Conservation (phyloP, 2,888 invertebrate species). For the Melanophora roralis region DNA sequence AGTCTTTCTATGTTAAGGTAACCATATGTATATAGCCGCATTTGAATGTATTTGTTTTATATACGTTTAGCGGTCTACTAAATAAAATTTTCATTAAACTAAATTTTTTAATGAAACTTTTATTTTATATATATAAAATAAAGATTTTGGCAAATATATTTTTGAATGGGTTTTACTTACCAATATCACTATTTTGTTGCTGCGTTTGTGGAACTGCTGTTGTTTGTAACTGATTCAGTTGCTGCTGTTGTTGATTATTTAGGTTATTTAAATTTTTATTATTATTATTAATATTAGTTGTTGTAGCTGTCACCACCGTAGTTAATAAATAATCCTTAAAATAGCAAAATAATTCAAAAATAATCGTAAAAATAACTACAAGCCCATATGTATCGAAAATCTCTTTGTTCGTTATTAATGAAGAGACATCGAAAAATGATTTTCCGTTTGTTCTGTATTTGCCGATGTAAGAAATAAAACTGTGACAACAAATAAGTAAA, state of each 20-base stretch:
- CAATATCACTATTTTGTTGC: conserved; percentile 53
- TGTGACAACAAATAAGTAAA: conserved; percentile 31
- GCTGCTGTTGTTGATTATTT: conserved; percentile 57
- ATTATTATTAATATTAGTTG: conserved; percentile 61
- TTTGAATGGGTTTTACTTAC: conserved; percentile 29
- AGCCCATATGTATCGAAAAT: conserved; percentile 37
- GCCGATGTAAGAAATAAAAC: conserved; percentile 44
- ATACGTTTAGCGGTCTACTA: conserved; percentile 17
- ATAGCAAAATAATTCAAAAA: conserved; percentile 64
- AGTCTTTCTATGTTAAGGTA: no score
- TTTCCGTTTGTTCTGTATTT: conserved; percentile 55
- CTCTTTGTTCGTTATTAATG: conserved; percentile 6
- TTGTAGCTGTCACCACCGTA: conserved; percentile 62
- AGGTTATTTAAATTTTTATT: conserved; percentile 41
- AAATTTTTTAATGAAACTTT: neutral
- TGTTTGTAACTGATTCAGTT: conserved; percentile 35
- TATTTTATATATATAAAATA: conserved; percentile 26
- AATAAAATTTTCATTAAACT: conserved; percentile 24
- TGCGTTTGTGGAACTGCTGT: conserved; percentile 50
- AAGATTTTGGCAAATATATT: neutral
- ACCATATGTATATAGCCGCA: neutral
- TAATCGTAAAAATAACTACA: conserved; percentile 54
- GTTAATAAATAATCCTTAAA: conserved; percentile 73
- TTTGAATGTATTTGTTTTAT: neutral
- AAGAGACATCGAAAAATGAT: conserved; percentile 13